phyloP scores from a whole-genome alignment of 2,797 vertebrate genomes.

The Macropodus opercularis region DNA sequence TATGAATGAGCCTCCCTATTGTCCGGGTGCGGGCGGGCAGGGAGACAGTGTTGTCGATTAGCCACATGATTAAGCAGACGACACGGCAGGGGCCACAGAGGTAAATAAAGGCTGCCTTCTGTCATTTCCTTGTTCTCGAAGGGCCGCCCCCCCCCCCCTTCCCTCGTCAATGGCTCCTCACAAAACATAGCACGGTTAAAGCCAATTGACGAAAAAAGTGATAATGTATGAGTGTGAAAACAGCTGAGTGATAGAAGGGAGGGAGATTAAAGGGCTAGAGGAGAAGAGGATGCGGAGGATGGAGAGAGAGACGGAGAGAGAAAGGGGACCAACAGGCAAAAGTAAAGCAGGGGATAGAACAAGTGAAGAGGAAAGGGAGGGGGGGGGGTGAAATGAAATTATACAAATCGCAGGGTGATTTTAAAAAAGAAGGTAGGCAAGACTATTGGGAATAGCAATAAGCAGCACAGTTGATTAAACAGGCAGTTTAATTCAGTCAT shows the following conservation, averaged over 20 bases:
- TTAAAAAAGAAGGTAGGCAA: constrained; percentile 30
- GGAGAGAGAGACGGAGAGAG: constrained; percentile 18
- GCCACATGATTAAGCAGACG: constrained; percentile 98
- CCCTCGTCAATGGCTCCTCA: constrained; percentile 59
- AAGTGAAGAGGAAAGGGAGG: neutral
- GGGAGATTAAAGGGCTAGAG: constrained; percentile 42
- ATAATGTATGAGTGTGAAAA: constrained; percentile 82
- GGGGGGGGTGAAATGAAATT: constrained; percentile 23
- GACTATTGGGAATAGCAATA: constrained; percentile 42
- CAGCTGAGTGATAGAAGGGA: constrained; percentile 73
- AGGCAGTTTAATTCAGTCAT: constrained; percentile 82
- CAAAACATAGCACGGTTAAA: constrained; percentile 81
- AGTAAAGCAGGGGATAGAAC: neutral
- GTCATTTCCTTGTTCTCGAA: constrained; percentile 87
- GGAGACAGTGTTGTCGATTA: constrained; percentile 89
- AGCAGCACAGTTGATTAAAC: constrained; percentile 77
- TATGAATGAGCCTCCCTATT: constrained; percentile 93
- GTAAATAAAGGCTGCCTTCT: constrained; percentile 98
- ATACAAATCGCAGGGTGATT: too few species aligned
- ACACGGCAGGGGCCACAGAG: constrained; percentile 89
- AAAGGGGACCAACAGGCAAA: constrained; percentile 3
- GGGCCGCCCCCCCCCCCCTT: too few species aligned
- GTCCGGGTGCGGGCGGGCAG: constrained; percentile 84
- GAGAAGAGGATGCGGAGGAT: constrained; percentile 39
- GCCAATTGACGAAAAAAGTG: constrained; percentile 83